Conservation (phyloP, 2,113 vertebrate species). For the Sigmodon hispidus region DNA sequence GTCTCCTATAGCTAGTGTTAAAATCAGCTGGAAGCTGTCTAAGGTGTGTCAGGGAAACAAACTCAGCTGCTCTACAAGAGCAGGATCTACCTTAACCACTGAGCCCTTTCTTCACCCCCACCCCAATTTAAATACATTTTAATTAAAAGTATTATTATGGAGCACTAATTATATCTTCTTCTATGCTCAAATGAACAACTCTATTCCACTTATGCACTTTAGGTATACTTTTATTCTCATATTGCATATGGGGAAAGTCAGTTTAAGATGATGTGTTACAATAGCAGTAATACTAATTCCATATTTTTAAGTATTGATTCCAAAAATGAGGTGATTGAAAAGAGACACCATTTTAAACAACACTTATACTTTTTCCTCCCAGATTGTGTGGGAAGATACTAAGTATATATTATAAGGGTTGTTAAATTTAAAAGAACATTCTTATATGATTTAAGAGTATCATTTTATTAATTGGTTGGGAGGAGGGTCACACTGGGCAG, state of each 20-base stretch:
- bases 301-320: slow-evolving; percentile 31
- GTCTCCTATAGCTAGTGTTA: too few species aligned
- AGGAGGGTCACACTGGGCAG: too few species aligned
- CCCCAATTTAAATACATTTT: slow-evolving; percentile 53
- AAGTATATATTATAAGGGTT: slow-evolving; percentile 39
- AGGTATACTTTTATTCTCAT: slow-evolving; percentile 53
- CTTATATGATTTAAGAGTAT: slow-evolving; percentile 11
- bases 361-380: slow-evolving; percentile 29
- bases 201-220: slow-evolving; percentile 21
- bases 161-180: slow-evolving; percentile 53
- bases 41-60: background rate
- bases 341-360: slow-evolving; percentile 27
- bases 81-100: background rate
- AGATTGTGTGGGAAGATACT: slow-evolving; percentile 18
- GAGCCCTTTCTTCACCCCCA: background rate
- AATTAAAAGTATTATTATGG: slow-evolving; percentile 65
- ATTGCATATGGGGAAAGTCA: slow-evolving; percentile 57
- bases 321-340: slow-evolving; percentile 46
- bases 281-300: background rate
- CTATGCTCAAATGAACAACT: background rate
- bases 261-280: background rate
- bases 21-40: background rate
- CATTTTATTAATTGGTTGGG: slow-evolving; percentile 38
- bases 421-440: slow-evolving; percentile 33
- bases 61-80: background rate